These are phyloP conservation scores for Cheilosia vulpina DNA, from an alignment of 2,888 invertebrate species.

Conservation along the genomic window DNA sequence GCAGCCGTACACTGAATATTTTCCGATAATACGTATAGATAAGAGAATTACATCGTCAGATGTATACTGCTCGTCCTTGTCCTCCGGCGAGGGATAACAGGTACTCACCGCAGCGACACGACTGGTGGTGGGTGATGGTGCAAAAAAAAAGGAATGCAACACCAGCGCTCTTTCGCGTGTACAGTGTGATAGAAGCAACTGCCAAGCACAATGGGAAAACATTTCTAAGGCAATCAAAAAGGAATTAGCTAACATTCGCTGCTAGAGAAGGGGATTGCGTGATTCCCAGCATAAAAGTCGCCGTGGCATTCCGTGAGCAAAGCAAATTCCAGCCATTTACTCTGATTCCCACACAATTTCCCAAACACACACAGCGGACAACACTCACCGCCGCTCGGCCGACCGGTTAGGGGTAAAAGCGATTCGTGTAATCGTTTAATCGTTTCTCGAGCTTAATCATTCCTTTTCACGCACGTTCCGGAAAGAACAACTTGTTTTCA, in stretches of 20 bases:
- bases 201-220: slow-evolving; percentile 56
- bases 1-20: slow-evolving; percentile 51
- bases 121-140: neutral
- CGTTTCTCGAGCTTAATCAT: slow-evolving; percentile 65
- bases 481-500: slow-evolving; percentile 49
- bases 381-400: neutral
- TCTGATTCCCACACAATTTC: slow-evolving; percentile 35
- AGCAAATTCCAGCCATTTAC: slow-evolving; percentile 61
- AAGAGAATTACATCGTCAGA: slow-evolving; percentile 62
- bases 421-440: slow-evolving; percentile 64
- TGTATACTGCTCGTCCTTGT: slow-evolving; percentile 15
- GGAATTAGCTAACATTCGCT: slow-evolving; percentile 65
- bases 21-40: slow-evolving; percentile 30
- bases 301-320: slow-evolving; percentile 32
- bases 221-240: slow-evolving; percentile 72
- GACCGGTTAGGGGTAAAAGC: slow-evolving; percentile 22
- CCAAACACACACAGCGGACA: slow-evolving; percentile 22
- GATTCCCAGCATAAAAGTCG: slow-evolving; percentile 51
- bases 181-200: slow-evolving; percentile 32
- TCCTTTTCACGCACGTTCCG: slow-evolving; percentile 62
- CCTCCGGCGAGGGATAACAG: neutral
- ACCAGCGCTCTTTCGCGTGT: neutral
- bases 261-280: slow-evolving; percentile 60
- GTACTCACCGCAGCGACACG: slow-evolving; percentile 13
- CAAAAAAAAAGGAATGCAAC: slow-evolving; percentile 40